phyloP scores from a whole-genome alignment of 2,888 invertebrate genomes.

The Norana najaformis region DNA sequence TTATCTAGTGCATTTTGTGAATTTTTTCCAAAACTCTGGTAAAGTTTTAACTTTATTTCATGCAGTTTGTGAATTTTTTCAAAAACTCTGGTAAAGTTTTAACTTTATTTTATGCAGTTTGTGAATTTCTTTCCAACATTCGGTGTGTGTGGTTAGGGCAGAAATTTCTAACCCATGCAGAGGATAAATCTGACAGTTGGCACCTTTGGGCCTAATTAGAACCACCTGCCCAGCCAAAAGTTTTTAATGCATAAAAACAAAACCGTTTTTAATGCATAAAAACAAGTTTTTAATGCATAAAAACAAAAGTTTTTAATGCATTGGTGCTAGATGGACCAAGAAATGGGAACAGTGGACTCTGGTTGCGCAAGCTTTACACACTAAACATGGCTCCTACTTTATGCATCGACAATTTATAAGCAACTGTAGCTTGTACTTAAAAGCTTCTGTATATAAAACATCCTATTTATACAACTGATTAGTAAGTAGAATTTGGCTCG shows the following conservation, averaged over 20 bases:
- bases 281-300: not conserved
- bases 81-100: too few species aligned
- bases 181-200: not conserved
- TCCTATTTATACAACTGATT: not conserved
- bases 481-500: not conserved
- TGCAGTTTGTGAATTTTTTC: too few species aligned
- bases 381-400: not conserved
- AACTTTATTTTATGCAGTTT: not conserved
- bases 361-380: not conserved
- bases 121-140: not conserved
- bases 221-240: not conserved
- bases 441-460: constrained; percentile 5
- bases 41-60: too few species aligned
- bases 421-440: not conserved
- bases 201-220: not conserved
- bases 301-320: too few species aligned
- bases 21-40: too few species aligned
- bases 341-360: not conserved
- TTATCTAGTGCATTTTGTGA: too few species aligned
- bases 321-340: too few species aligned
- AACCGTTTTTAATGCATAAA: too few species aligned
- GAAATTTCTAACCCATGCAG: not conserved
- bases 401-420: not conserved
- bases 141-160: not conserved
- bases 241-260: not conserved